Evolutionary conservation across 2,113 vertebrate species (phyloP), one percentile per base, ranked within the genome.

Genomic region (Procavia capensis): DNA sequence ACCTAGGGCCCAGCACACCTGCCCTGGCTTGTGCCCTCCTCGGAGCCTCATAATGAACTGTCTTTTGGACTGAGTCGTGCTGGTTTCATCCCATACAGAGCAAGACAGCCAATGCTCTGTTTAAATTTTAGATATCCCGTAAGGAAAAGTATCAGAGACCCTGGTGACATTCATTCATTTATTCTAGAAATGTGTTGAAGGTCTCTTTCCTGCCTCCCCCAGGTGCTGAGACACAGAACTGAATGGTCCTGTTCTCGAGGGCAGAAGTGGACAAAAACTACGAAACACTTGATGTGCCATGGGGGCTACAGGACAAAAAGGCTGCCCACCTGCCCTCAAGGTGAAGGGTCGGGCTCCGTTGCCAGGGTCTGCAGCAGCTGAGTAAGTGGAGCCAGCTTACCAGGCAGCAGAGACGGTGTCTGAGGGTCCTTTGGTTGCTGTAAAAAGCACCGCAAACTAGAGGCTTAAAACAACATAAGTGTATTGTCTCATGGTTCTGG

Each of bases 251-350:
- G n/a, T 6, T 70, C 34, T 6, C 11, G 10, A n/a, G 20, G 22
- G 57, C 76, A n/a, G 76, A n/a, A 2, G 9, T 36, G 31, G 80
- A 31, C 25, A 19, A 29, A 61, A 70, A 70, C 17, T 59, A 70
- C 29, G 17, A 27, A 68, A 68, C 14, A 70, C n/a, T n/a, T n/a
- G n/a, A n/a, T n/a, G n/a, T 36, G 25, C 16, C 50, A 24, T 20
- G n/a, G 16, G 14, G 19, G 25, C 36, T n/a, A 16, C 24, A 27
- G 80, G 54, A 36, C 1, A 17, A 34, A 41, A 57, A 82, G 34
- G 66, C 16, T 16, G 4, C 6, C 14, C 27, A 6, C 79, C n/a
- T 0, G 2, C 54, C 74, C 27, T 41, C 7, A 9, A 0, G 8
- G 14, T 9, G 54, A 82, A 4, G 16, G n/a, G 1, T 9, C 39